Evolutionary conservation across 2,113 vertebrate genomes (phyloP).

Genomic region (Tricholaema leucomelas): DNA sequence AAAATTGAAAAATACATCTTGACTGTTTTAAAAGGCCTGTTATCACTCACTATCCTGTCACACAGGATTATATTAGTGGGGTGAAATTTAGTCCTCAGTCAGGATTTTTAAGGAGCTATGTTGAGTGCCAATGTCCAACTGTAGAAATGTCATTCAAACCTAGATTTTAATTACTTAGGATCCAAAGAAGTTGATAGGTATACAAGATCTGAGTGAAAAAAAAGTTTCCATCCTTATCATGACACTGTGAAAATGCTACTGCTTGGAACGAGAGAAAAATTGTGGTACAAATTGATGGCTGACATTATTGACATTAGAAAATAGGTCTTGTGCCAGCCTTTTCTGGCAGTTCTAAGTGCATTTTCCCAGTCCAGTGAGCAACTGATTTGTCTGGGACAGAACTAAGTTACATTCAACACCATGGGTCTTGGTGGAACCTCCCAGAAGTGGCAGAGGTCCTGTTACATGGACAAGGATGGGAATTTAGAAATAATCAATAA

Average conservation of each 20-base stretch:
- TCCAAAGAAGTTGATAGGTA: neutral
- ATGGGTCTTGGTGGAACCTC: neutral
- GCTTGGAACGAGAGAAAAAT: neutral
- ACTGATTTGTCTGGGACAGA: neutral
- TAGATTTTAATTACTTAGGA: conserved; percentile 4
- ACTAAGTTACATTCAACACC: neutral
- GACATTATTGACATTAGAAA: neutral
- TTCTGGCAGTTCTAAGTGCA: neutral
- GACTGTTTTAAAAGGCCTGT: neutral
- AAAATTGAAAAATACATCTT: conserved; percentile 46
- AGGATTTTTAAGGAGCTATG: conserved; percentile 5
- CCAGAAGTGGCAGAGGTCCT: neutral
- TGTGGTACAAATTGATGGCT: neutral
- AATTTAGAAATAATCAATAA: conserved; percentile 41
- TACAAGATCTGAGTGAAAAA: neutral
- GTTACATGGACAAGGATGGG: neutral
- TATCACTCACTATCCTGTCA: conserved; percentile 36
- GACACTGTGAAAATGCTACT: neutral
- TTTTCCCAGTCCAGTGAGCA: neutral
- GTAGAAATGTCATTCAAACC: neutral
- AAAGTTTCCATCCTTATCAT: neutral
- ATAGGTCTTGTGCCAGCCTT: neutral
- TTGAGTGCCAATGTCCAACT: neutral
- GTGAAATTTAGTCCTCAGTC: conserved; percentile 22
- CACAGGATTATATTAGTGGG: neutral